Evolutionary conservation across 2,113 vertebrate species (phyloP).

Genomic region (Alaudala cheleensis): DNA sequence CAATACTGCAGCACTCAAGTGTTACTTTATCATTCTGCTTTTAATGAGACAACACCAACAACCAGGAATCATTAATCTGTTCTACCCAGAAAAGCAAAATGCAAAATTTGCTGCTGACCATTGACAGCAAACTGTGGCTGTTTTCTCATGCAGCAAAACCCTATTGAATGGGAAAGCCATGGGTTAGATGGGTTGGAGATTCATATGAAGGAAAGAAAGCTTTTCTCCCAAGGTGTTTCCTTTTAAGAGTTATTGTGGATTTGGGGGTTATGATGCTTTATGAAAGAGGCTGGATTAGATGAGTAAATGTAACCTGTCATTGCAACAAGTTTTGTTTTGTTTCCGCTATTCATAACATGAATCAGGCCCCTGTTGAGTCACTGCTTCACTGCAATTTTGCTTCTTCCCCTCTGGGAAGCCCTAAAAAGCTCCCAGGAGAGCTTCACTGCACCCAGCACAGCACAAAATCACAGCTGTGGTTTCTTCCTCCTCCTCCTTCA

Average conservation of each 20-base stretch:
- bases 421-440: background rate
- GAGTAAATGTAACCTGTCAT: background rate
- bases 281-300: background rate
- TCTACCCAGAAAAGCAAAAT: background rate
- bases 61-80: background rate
- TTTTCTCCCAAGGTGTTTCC: background rate
- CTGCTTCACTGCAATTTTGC: background rate
- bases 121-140: background rate
- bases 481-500: background rate
- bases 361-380: background rate
- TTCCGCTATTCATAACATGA: background rate
- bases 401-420: background rate
- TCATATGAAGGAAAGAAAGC: background rate
- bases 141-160: background rate
- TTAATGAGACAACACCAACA: background rate
- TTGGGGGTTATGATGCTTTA: background rate
- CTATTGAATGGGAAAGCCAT: background rate
- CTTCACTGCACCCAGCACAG: background rate
- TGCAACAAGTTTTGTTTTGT: background rate
- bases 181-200: background rate
- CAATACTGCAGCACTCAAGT: background rate
- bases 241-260: background rate
- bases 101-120: background rate
- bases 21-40: background rate
- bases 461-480: background rate